Evolutionary conservation across 2,797 vertebrate genomes (phyloP), one percentile per base, ranked within the genome.

Genomic region (Leptatherina wallacei): DNA sequence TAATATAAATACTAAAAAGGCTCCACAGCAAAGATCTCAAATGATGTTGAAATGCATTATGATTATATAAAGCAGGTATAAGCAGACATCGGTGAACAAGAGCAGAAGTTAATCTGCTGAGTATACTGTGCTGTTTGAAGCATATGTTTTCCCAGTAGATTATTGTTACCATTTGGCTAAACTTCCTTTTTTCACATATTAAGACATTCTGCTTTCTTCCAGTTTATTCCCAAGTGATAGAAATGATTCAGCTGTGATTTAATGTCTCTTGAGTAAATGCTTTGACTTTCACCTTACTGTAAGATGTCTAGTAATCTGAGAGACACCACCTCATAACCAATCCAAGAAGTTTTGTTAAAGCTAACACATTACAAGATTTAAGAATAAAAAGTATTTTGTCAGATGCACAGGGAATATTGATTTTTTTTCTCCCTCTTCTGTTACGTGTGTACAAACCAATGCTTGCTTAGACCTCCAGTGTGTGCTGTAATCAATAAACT

Each of bases 401-500:
- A 79, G 59, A 71, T 71, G 71, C 68, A 36, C 33, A 69, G 61
- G 58, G 72, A 22, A 49, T 78, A 89, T 90, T 59, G 87, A 90
- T 88, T 73, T 75, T 65, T 27, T 27, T 27, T 27, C 36, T 11
- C 36, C 13, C 44, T 13, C 10, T 33, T n/a, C 61, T 49, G 61
- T 80, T 71, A 85, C 52, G 24, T 66, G 72, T 76, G 71, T 71
- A 84, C 66, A 84, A 84, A 85, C 85, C 67, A 47, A 62, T 0
- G 70, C 75, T 77, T 69, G 72, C 79, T 77, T 55, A 65, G 73
- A 86, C 59, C 69, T 67, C 71, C 57, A 73, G 73, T 78, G 75
- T 77, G 65, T 64, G 36, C 69, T 30, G 60, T 73, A 42, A 86
- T 90, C 90, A 73, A 89, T 89, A 79, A 79, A 72, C 57, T 79